These are phyloP conservation scores for Therioaphis trifolii DNA, from an alignment of 2,888 invertebrate genomes.

Conservation along the genomic window DNA sequence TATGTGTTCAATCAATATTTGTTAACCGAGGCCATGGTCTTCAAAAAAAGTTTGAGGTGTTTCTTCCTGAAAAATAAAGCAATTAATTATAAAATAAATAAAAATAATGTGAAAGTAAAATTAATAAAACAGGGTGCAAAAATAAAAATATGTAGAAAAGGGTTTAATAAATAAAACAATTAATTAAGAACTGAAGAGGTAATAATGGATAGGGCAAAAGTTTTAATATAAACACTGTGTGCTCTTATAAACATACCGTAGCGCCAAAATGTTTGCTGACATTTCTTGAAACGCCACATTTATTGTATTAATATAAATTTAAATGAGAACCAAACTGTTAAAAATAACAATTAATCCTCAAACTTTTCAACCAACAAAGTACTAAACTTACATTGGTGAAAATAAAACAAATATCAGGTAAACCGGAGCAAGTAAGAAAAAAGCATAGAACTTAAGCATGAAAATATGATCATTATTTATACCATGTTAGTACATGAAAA, in stretches of 20 bases:
- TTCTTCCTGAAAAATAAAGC: constrained; percentile 90
- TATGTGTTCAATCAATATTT: constrained; percentile 29
- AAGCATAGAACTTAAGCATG: constrained; percentile 44
- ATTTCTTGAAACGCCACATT: constrained; percentile 56
- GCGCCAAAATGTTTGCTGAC: constrained; percentile 57
- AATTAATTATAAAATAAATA: constrained; percentile 62
- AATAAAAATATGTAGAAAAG: constrained; percentile 64
- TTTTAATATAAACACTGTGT: constrained; percentile 56
- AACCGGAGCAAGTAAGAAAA: constrained; percentile 17
- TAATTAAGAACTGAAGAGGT: constrained; percentile 49
- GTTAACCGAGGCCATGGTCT: constrained; percentile 93
- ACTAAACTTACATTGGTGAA: neutral
- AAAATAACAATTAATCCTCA: constrained; percentile 35
- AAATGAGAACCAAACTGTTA: constrained; percentile 50
- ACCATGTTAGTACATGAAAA: constrained; percentile 18
- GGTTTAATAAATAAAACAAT: constrained; percentile 48
- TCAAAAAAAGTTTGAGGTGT: constrained; percentile 99
- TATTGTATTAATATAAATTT: constrained; percentile 39
- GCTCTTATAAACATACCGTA: constrained; percentile 61
- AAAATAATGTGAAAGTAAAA: constrained; percentile 27
- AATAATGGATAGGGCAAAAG: constrained; percentile 46
- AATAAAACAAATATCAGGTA: constrained; percentile 23
- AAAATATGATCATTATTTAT: neutral
- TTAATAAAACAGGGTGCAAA: constrained; percentile 65
- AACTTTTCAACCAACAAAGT: constrained; percentile 21